These are phyloP conservation scores for Eristalis pertinax DNA, from an alignment of 2,888 invertebrate species.

Conservation along the genomic window DNA sequence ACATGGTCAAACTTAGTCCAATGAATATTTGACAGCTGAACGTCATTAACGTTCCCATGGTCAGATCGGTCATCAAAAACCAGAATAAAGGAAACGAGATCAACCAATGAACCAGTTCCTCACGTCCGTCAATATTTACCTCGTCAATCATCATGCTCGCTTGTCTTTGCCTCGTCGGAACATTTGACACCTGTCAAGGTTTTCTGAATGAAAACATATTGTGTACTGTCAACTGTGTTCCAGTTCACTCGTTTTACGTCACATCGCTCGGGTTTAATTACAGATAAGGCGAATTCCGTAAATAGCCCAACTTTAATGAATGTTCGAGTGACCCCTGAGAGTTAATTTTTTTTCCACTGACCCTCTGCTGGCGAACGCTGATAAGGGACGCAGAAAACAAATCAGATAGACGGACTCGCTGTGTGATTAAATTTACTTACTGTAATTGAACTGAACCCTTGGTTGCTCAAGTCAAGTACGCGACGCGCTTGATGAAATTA, in stretches of 20 bases:
- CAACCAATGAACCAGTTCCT: no score
- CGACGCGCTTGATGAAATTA: neutral
- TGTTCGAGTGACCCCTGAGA: conserved; percentile 40
- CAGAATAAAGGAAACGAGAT: no score
- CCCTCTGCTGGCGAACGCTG: conserved; percentile 4
- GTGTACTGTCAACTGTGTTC: neutral
- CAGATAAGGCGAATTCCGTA: conserved; percentile 11
- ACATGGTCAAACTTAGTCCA: no score
- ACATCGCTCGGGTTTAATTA: neutral
- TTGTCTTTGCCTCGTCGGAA: no score
- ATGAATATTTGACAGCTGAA: no score
- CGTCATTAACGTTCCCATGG: no score
- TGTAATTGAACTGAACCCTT: neutral
- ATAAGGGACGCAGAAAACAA: conserved; percentile 13
- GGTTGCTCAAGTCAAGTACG: neutral
- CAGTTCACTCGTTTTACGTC: conserved; percentile 18
- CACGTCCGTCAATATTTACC: no score
- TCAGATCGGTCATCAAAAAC: no score
- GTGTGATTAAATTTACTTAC: neutral
- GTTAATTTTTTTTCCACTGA: conserved; percentile 18
- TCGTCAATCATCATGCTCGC: no score
- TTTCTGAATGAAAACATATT: neutral
- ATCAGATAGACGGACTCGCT: neutral
- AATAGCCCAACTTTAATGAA: conserved; percentile 18
- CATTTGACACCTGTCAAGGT: neutral